Evolutionary conservation across 2,888 invertebrate species (phyloP).

Genomic region (Lasioglossum leucozonium): DNA sequence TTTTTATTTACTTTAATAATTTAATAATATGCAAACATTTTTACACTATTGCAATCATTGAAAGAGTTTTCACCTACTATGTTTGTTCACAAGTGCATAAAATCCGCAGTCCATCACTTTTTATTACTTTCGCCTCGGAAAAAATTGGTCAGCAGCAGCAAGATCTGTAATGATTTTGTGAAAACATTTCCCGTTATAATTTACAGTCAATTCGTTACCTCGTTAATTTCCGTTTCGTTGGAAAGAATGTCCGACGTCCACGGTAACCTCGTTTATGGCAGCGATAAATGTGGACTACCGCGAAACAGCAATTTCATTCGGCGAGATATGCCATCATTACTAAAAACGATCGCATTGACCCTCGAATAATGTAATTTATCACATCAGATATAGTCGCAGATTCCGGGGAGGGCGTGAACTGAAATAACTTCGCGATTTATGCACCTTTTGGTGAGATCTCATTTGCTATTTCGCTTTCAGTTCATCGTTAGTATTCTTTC

Average conservation of each 20-base stretch:
- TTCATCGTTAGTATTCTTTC: conserved; percentile 20
- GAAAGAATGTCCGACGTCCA: conserved; percentile 20
- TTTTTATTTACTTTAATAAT: too few relatives aligned
- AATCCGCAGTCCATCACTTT: not conserved
- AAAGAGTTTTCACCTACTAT: not conserved
- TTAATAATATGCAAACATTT: too few relatives aligned
- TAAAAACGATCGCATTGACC: conserved; percentile 63
- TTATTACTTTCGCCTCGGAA: not conserved
- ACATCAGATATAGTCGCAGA: conserved; percentile 32
- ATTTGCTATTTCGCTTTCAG: not conserved
- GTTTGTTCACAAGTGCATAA: not conserved
- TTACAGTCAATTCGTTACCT: conserved; percentile 37
- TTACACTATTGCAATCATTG: not conserved
- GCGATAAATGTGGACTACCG: conserved; percentile 60
- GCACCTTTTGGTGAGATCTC: conserved; percentile 24
- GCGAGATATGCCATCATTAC: conserved; percentile 39
- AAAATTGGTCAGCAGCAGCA: not conserved
- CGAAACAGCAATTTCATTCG: conserved; percentile 52
- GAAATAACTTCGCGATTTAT: conserved; percentile 52
- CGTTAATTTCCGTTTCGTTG: conserved; percentile 34
- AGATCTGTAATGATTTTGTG: conserved; percentile 3
- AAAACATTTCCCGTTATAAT: conserved; percentile 21
- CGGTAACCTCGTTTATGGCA: conserved; percentile 44
- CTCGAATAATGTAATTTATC: conserved; percentile 59
- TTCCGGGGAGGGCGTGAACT: conserved; percentile 22